Base-by-base conservation (phyloP, 1,140 invertebrate genomes). In the Contarinia nasturtii region DNA sequence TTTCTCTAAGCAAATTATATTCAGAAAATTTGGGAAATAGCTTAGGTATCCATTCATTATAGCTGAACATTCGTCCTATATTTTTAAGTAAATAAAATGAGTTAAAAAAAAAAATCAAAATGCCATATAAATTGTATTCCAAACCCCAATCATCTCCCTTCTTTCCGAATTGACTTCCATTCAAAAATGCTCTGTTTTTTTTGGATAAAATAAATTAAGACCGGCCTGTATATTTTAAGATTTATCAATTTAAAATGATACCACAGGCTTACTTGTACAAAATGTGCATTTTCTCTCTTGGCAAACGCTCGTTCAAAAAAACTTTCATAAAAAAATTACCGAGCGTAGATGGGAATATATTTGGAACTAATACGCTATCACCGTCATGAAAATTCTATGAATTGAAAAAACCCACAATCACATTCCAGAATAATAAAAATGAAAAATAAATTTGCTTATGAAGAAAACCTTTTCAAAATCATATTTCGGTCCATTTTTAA, bases 1-100 rank as follows among this genome's bases (percentile, higher is more conserved):
- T 56, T 48, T 67, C 57, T 2, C 57, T 57, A 14, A 73, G 48
- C 11, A 58, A 53, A 0, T 55, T 67, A 50, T 71, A 79, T 4
- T 74, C 74, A 33, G 69, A 73, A 47, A 54, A 58, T 7, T 67
- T 61, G 0, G 77, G 76, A 45, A 71, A 63, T 15, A 78, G 36
- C 42, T 71, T 58, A 18, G 74, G 67, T 0, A 80, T 53, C 68
- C 77, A 74, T 0, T 77, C 76, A 7, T 76, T 66, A 1, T 72
- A 57, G 47, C 66, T 67, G 10, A 79, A 47, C 41, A 76, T 58
- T 1, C 72, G 66, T n/a, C n/a, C n/a, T n/a, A n/a, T n/a, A n/a
- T n/a, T n/a, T n/a, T n/a, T n/a, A n/a, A n/a, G n/a, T n/a, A n/a
- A n/a, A n/a, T n/a, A n/a, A n/a, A n/a, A n/a, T n/a, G n/a, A n/a